Evolutionary conservation across 2,888 invertebrate genomes (phyloP), one percentile per base, ranked within the genome.

Genomic region (Neria commutata): DNA sequence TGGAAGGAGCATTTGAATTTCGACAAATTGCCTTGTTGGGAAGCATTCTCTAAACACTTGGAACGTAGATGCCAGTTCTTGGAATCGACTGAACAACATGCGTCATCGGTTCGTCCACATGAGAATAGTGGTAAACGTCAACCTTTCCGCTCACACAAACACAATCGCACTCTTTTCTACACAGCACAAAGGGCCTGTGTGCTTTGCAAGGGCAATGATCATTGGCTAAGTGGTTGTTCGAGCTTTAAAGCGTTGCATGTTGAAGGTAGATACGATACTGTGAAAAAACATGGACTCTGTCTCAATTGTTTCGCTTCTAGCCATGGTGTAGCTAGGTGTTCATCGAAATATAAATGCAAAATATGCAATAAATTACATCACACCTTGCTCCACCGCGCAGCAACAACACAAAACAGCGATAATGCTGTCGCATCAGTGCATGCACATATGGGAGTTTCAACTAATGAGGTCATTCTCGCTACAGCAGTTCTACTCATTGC

Each of bases 31-130:
- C n/a, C n/a, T n/a, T n/a, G n/a, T n/a, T n/a, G n/a, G n/a, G n/a
- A n/a, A n/a, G n/a, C n/a, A 3, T 58, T 48, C 49, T 16, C 51
- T 3, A 29, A 3, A 5, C 19, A 55, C n/a, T 42, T 61, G 2
- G 45, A 19, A 8, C 46, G 47, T 19, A 19, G 61, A 14, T 58
- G 50, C 46, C 57, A 55, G 23, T 56, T 26, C 21, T 33, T 33
- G 1, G 40, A 55, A 4, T 26, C 47, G 3, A 19, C 34, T 3
- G 46, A 54, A 1, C n/a, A n/a, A n/a, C n/a, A n/a, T n/a, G 23
- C 21, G 14, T 24, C 26, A 10, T 19, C 47, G 2, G 6, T 16
- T 14, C 6, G 2, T n/a, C 29, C 24, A 17, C 23, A 46, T 24
- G 3, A 4, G 23, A 1, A 6, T 6, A 46, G 21, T 34, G 37